Conservation (phyloP, 2,797 vertebrate species). For the Chiloscyllium punctatum region DNA sequence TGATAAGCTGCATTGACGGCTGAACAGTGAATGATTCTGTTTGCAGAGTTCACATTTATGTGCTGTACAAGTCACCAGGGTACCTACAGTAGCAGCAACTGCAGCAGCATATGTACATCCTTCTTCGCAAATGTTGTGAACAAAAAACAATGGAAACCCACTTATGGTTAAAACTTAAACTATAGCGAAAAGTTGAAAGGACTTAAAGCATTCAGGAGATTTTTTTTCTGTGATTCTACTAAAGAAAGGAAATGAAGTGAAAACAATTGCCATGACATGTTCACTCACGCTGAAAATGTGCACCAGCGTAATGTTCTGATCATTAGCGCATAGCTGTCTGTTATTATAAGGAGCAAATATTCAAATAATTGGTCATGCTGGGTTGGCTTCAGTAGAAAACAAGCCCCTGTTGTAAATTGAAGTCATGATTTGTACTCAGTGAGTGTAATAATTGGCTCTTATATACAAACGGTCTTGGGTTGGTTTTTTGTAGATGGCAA, state of each 20-base stretch:
- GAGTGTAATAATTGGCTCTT: constrained; percentile 45
- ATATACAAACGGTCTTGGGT: constrained; percentile 27
- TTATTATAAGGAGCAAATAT: constrained; percentile 55
- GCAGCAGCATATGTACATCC: not conserved
- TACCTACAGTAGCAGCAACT: not conserved
- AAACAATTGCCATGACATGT: constrained; percentile 62
- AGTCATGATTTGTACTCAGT: constrained; percentile 50
- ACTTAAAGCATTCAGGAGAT: constrained; percentile 40
- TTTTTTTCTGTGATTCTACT: constrained; percentile 47
- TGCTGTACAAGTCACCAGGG: not conserved
- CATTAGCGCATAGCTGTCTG: constrained; percentile 60
- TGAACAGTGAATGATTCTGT: not conserved
- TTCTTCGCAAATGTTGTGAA: not conserved
- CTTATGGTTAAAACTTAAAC: not conserved
- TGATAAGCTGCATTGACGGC: not conserved
- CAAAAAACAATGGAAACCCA: not conserved
- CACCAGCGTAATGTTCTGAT: constrained; percentile 50
- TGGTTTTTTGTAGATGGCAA: not conserved
- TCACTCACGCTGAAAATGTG: constrained; percentile 73
- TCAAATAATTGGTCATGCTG: constrained; percentile 49
- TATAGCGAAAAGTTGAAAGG: not conserved
- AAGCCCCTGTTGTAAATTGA: constrained; percentile 50
- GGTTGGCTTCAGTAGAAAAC: constrained; percentile 47
- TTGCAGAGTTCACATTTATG: not conserved
- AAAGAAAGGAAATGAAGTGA: constrained; percentile 57